phyloP scores from a whole-genome alignment of 1,140 invertebrate species.

The Hestina assimilis region DNA sequence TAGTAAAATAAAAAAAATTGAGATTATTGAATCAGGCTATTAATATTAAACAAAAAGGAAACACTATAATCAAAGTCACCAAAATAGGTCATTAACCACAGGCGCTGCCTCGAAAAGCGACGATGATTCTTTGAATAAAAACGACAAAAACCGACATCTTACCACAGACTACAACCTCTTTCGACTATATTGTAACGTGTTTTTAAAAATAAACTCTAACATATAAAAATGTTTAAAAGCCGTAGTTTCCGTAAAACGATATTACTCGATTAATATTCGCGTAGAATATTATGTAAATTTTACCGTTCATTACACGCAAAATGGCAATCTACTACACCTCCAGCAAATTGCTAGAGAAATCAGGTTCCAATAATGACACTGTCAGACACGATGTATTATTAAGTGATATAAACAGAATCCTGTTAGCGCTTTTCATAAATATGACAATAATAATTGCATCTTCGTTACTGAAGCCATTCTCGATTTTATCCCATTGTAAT shows the following conservation, averaged over 20 bases:
- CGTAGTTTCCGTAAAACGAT: background rate
- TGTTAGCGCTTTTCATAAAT: conserved; percentile 36
- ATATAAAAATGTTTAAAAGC: background rate
- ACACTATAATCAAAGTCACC: too few species aligned
- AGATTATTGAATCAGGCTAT: too few species aligned
- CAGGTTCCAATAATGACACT: conserved; percentile 34
- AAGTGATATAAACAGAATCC: conserved; percentile 35
- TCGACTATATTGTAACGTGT: background rate
- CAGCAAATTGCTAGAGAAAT: conserved; percentile 27
- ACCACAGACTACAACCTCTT: too few species aligned
- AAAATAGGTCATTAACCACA: too few species aligned
- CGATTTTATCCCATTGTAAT: background rate
- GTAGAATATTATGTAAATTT: conserved; percentile 23
- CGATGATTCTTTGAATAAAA: too few species aligned
- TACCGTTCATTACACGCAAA: conserved; percentile 26
- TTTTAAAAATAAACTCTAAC: too few species aligned
- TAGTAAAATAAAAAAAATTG: too few species aligned
- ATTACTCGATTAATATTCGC: conserved; percentile 15
- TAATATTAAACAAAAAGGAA: too few species aligned
- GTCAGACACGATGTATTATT: conserved; percentile 33
- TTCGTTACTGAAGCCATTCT: background rate
- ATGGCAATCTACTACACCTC: conserved; percentile 17
- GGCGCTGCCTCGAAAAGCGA: too few species aligned
- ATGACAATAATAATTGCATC: conserved; percentile 10
- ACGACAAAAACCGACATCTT: too few species aligned